Evolutionary conservation across 2,113 vertebrate species (phyloP), one percentile per base, ranked within the genome.

Genomic region (Tupaia tana): DNA sequence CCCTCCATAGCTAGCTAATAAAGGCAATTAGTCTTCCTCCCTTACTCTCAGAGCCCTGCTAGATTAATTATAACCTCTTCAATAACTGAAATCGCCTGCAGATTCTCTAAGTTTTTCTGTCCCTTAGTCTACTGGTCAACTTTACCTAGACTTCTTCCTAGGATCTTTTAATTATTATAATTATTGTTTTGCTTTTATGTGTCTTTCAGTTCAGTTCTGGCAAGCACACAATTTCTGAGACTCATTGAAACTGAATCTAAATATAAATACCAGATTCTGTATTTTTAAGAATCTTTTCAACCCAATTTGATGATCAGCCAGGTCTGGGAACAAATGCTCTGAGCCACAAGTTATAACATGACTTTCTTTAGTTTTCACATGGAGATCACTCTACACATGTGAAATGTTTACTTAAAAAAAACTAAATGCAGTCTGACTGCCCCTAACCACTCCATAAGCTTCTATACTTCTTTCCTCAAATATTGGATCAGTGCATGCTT

Each of bases 141-240:
- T 31, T 80, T 89, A 31, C 52, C 31, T 70, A 71, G 54, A 52
- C 63, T 93, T 94, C 66, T 81, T 84, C 67, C 69, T 85, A 83
- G 9, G 34, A 54, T 43, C 75, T 70, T 95, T 91, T 93, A 82
- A 90, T 94, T 56, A 12, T 78, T 27, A 16, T 74, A 95, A 90
- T 94, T 91, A 87, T 25, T 95, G 79, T 88, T 96, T 97, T 93
- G 69, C 20, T 93, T 93, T 92, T 79, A 25, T 75, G 73, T 80
- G 15, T 95, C 20, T 93, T 97, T 97, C 54, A 74, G 61, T 82
- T 95, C 63, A 67, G 22, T 89, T 93, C 82, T 86, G 95, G 66
- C 34, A 86, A 89, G 90, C 58, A 88, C 13, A 79, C 27, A 75
- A 24, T 91, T 91, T 95, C 69, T 69, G 92, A 82, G 74, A 82